Evolutionary conservation across 2,113 vertebrate species (phyloP).

Genomic region (Struthio camelus): DNA sequence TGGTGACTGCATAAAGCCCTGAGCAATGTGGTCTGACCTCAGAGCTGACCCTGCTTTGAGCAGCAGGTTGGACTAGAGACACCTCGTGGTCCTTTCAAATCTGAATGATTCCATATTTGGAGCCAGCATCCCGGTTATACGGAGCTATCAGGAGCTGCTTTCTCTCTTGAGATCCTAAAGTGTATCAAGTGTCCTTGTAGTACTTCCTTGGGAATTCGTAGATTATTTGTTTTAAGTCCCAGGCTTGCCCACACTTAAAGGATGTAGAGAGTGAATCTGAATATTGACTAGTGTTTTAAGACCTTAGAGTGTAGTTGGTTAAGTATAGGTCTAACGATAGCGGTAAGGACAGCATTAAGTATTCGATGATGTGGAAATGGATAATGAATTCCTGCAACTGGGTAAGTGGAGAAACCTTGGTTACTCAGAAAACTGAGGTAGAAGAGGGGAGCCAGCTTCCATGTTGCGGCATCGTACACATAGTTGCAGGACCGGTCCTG

Average conservation of each 20-base stretch:
- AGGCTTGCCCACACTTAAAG: neutral
- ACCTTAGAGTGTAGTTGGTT: neutral
- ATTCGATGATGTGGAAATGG: neutral
- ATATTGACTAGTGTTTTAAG: neutral
- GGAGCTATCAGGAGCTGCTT: neutral
- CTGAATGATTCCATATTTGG: neutral
- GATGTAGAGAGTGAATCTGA: neutral
- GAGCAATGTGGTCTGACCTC: neutral
- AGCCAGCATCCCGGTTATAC: neutral
- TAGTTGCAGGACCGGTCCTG: neutral
- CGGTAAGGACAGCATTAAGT: neutral
- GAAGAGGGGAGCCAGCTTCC: neutral
- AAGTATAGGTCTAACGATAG: neutral
- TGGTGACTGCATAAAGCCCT: neutral
- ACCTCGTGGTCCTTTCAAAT: neutral
- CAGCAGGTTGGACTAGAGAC: neutral
- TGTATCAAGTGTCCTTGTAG: neutral
- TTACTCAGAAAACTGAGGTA: neutral
- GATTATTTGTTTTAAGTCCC: neutral
- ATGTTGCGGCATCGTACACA: fast-evolving
- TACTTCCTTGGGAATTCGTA: neutral
- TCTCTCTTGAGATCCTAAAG: neutral
- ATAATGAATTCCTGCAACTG: neutral
- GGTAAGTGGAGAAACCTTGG: neutral
- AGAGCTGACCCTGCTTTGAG: neutral